Conservation (phyloP, 1,140 invertebrate species). For the Bombus consobrinus region DNA sequence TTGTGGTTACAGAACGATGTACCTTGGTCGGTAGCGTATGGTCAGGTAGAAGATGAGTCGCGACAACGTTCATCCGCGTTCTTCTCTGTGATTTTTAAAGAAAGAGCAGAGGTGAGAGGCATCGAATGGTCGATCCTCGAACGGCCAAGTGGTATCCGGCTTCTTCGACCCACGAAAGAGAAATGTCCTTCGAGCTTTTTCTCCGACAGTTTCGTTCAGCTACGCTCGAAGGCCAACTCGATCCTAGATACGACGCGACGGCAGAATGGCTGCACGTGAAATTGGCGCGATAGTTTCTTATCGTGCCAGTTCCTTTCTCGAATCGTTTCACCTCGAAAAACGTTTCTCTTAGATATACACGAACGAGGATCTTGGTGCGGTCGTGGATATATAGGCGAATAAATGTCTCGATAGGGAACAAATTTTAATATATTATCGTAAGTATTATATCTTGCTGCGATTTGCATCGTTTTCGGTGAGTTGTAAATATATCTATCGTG, state of each 20-base stretch:
- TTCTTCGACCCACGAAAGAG: slow-evolving; percentile 5
- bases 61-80: neutral
- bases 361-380: neutral
- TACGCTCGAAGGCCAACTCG: slow-evolving; percentile 10
- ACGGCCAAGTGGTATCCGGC: slow-evolving; percentile 7
- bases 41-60: no score
- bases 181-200: slow-evolving; percentile 15
- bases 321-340: neutral
- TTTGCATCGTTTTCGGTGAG: neutral
- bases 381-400: neutral
- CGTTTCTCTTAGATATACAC: neutral
- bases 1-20: no score
- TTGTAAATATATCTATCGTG: no score
- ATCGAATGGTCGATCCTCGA: slow-evolving; percentile 5
- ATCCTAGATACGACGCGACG: slow-evolving; percentile 30
- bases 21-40: no score
- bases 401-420: neutral
- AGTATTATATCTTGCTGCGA: neutral
- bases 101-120: neutral
- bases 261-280: slow-evolving; percentile 19
- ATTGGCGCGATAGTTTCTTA: slow-evolving; percentile 44
- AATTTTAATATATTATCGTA: neutral
- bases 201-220: slow-evolving; percentile 5
- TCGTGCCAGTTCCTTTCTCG: neutral
- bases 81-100: no score